Evolutionary conservation across 2,888 invertebrate genomes (phyloP).

Genomic region (Dicyrtoma fusca): DNA sequence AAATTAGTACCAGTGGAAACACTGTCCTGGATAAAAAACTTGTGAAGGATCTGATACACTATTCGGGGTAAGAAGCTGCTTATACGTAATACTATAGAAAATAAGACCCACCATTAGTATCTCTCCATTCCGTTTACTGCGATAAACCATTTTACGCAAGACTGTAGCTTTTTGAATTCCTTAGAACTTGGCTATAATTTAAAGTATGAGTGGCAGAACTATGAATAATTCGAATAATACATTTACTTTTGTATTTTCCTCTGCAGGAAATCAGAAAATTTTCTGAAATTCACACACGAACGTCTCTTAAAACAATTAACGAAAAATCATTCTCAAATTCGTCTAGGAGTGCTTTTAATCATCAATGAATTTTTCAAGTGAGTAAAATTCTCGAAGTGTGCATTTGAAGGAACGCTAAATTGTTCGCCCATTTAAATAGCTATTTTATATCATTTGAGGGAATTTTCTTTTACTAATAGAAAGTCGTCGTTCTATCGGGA

Average conservation of each 20-base stretch:
- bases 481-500: slow-evolving; percentile 63
- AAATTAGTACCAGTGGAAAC: slow-evolving; percentile 45
- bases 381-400: slow-evolving; percentile 2
- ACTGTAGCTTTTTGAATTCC: too few species aligned
- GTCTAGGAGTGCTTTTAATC: slow-evolving; percentile 63
- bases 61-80: slow-evolving; percentile 42
- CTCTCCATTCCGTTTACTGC: too few species aligned
- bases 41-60: slow-evolving; percentile 43
- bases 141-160: too few species aligned
- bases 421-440: too few species aligned
- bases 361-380: slow-evolving; percentile 63
- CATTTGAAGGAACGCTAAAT: too few species aligned
- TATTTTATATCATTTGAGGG: too few species aligned
- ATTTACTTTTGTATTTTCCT: slow-evolving; percentile 28
- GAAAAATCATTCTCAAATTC: slow-evolving; percentile 64
- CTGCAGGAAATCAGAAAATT: slow-evolving; percentile 60
- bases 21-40: slow-evolving; percentile 42
- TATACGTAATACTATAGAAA: not conserved
- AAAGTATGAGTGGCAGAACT: too few species aligned
- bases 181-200: too few species aligned
- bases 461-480: too few species aligned
- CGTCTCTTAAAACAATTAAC: slow-evolving; percentile 61
- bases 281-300: slow-evolving; percentile 61
- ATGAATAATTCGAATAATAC: too few species aligned
- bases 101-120: too few species aligned